phyloP scores from a whole-genome alignment of 2,888 invertebrate genomes.

The Oscheius sp. region DNA sequence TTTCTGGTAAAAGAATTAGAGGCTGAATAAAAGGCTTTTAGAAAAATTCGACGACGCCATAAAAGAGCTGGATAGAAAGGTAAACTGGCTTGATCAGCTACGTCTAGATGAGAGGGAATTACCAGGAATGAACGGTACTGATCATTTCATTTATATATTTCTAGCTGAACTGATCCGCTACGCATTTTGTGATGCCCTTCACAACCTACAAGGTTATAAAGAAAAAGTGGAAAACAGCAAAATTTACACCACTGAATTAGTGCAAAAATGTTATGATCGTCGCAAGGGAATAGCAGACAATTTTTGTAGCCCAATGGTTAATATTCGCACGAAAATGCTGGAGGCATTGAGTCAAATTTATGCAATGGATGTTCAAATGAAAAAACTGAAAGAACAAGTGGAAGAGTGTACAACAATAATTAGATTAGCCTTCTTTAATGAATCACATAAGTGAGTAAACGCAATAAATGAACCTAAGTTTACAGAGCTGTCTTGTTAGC shows the following conservation, averaged over 20 bases:
- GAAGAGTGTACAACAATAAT: no score
- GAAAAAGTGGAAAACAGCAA: constrained; percentile 23
- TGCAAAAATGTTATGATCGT: constrained; percentile 30
- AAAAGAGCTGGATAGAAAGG: neutral
- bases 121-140: constrained; percentile 39
- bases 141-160: no score
- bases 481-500: no score
- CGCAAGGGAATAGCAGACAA: constrained; percentile 31
- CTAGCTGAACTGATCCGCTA: constrained; percentile 32
- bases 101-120: constrained; percentile 34
- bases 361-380: no score
- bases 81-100: constrained; percentile 12
- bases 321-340: constrained; percentile 1
- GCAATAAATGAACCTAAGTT: no score
- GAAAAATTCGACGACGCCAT: constrained; percentile 1
- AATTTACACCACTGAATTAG: constrained; percentile 29
- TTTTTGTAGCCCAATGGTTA: constrained; percentile 32
- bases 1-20: neutral
- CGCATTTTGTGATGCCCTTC: constrained; percentile 10
- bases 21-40: neutral
- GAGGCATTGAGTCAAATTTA: no score
- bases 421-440: no score
- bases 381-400: no score
- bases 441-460: no score
- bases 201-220: neutral